A percentile compares a stretch with the other conserved stretches of the same genome.
phyloP scores from a whole-genome alignment of 2,113 vertebrate species.

The Ceyx cyanopectus region DNA sequence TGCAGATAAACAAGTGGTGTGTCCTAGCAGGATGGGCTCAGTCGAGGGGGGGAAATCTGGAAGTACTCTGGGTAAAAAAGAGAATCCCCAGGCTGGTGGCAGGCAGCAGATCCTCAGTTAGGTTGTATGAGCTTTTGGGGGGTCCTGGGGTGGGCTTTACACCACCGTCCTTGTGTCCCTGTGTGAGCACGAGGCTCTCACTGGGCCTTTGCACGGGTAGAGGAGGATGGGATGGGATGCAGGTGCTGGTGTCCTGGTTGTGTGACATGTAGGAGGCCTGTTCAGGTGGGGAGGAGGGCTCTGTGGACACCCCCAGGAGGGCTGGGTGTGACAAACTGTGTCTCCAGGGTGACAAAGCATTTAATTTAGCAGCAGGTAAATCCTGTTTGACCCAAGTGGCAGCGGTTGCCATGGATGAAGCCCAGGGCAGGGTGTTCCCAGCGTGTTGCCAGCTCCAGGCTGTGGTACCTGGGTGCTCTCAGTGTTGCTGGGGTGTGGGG shows the following conservation, averaged over 20 bases:
- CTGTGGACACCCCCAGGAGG: too few species aligned
- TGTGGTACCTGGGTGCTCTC: background rate
- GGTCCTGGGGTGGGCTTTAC: background rate
- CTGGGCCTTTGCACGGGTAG: background rate
- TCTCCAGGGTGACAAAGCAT: slow-evolving; percentile 78
- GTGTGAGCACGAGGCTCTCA: background rate
- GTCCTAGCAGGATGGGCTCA: accelerated
- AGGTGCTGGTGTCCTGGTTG: accelerated
- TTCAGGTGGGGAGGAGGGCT: background rate
- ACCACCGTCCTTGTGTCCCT: background rate
- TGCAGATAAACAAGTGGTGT: accelerated
- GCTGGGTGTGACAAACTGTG: slow-evolving; percentile 62
- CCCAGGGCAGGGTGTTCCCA: slow-evolving; percentile 27
- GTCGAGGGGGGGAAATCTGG: background rate
- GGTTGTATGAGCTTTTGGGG: accelerated
- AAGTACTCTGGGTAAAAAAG: background rate
- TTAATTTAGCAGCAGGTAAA: slow-evolving; percentile 77
- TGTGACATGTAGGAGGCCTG: background rate
- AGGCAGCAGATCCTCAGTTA: background rate
- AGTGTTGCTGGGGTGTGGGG: background rate
- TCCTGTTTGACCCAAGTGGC: slow-evolving; percentile 67
- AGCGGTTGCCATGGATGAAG: slow-evolving; percentile 72
- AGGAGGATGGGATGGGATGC: background rate
- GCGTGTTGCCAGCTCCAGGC: slow-evolving; percentile 46
- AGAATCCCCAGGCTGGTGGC: background rate